phyloP scores from a whole-genome alignment of 2,888 invertebrate genomes.

The Hemaris fuciformis region DNA sequence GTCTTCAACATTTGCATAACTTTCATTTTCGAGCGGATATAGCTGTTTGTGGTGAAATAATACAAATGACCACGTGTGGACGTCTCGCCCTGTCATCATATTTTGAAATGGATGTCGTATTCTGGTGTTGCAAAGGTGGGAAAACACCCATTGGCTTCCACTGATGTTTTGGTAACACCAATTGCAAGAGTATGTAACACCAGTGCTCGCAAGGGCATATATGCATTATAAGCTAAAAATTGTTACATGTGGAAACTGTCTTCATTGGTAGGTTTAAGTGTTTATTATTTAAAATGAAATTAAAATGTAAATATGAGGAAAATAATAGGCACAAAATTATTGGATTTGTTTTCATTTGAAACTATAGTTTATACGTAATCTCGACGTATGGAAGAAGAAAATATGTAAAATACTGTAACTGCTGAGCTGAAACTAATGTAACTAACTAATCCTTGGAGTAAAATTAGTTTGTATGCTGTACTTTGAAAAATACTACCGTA shows the following conservation, averaged over 20 bases:
- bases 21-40: conserved; percentile 62
- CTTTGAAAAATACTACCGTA: no score
- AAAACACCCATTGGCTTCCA: not conserved
- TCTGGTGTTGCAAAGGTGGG: not conserved
- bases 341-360: no score
- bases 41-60: conserved; percentile 46
- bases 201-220: not conserved
- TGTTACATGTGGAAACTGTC: not conserved
- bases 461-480: no score
- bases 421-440: no score
- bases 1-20: conserved; percentile 49
- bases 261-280: not conserved
- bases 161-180: not conserved
- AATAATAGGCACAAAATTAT: no score
- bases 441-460: no score
- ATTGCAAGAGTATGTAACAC: no score
- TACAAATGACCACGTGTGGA: conserved; percentile 33
- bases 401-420: no score
- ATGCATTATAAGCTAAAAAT: not conserved
- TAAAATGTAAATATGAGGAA: no score
- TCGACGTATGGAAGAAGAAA: no score
- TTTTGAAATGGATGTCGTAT: conserved; percentile 29
- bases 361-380: no score
- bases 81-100: conserved; percentile 39
- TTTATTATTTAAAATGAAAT: no score